Percentiles rank a stretch among this genome's conserved stretches.
phyloP scores from a whole-genome alignment of 2,888 invertebrate genomes.

The Bugulina stolonifera region DNA sequence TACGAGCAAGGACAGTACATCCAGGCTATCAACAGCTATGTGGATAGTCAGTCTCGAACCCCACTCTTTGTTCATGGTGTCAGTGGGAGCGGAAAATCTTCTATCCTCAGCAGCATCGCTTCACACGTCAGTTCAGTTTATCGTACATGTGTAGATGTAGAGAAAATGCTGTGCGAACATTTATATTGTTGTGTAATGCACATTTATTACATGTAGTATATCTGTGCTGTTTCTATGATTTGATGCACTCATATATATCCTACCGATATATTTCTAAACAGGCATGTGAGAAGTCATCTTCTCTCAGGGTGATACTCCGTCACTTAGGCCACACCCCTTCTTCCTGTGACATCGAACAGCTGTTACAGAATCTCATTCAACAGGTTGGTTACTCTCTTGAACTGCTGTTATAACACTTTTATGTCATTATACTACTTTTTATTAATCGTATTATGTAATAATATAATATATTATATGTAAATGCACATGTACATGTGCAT shows the following conservation, averaged over 20 bases:
- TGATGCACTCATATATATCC: too few relatives aligned
- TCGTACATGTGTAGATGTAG: too few relatives aligned
- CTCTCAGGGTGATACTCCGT: background rate
- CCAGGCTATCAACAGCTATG: background rate
- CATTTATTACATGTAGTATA: too few relatives aligned
- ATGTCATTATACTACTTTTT: too few relatives aligned
- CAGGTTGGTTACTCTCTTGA: slow-evolving; percentile 15
- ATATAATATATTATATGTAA: too few relatives aligned
- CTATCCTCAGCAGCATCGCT: slow-evolving; percentile 11
- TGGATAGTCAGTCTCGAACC: background rate
- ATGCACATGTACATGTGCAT: too few relatives aligned
- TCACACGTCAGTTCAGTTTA: background rate
- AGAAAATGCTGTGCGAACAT: too few relatives aligned
- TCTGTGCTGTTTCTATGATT: too few relatives aligned
- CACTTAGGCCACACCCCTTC: slow-evolving; percentile 12
- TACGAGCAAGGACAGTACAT: slow-evolving; percentile 15
- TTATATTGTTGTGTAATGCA: too few relatives aligned
- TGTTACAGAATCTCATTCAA: slow-evolving; percentile 3
- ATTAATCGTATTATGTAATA: too few relatives aligned
- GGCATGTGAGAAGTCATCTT: slow-evolving; percentile 3
- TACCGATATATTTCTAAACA: too few relatives aligned
- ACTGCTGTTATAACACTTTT: too few relatives aligned
- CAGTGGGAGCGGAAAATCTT: slow-evolving; percentile 24
- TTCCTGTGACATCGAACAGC: slow-evolving; percentile 8
- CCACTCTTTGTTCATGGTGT: slow-evolving; percentile 11